Percentiles rank a stretch among this genome's conserved stretches.
Evolutionary conservation across 2,113 vertebrate species (phyloP).

Genomic region (Pluvialis apricaria): DNA sequence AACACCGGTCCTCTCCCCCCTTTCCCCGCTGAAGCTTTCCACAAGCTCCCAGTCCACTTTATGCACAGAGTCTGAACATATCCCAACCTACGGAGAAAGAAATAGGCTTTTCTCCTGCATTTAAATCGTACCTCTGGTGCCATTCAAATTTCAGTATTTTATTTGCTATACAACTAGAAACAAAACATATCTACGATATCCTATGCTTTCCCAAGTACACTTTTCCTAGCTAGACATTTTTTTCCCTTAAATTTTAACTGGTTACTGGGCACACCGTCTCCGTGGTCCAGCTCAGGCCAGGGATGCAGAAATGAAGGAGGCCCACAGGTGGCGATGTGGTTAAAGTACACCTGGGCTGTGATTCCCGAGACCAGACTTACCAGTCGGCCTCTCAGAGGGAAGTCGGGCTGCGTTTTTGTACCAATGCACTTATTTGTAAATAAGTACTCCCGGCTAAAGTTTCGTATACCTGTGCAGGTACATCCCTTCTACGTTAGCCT

Average conservation of each 20-base stretch:
- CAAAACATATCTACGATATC: neutral
- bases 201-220: neutral
- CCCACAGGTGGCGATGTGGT: conserved; percentile 81
- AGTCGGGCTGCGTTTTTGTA: neutral
- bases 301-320: conserved; percentile 48
- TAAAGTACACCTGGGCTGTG: conserved; percentile 69
- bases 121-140: neutral
- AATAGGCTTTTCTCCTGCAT: neutral
- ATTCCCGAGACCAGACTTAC: neutral
- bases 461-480: neutral
- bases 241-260: accelerated
- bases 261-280: accelerated
- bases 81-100: neutral
- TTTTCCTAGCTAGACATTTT: neutral
- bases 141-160: neutral
- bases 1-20: neutral
- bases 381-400: neutral
- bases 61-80: neutral
- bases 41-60: neutral
- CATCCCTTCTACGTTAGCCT: neutral
- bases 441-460: neutral
- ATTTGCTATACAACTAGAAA: neutral
- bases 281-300: neutral
- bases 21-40: neutral
- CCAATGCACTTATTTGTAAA: neutral